Evolutionary conservation across 2,797 vertebrate genomes (phyloP), one percentile per base, ranked within the genome.

Genomic region (Lepus oiostolus): DNA sequence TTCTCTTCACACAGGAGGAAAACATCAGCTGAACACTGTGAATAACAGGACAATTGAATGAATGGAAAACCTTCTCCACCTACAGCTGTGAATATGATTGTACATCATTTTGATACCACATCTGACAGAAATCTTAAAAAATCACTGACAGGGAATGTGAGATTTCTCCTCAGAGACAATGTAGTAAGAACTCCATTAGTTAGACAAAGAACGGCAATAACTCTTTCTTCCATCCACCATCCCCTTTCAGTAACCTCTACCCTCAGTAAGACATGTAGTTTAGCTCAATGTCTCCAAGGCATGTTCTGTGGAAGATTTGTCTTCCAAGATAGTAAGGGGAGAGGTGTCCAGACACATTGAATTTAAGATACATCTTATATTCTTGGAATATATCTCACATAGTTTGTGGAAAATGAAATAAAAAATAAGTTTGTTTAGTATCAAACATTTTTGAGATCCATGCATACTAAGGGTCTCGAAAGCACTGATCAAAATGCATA

Each of bases 91-190:
- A 90, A 62, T 38, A 75, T 1, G 76, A 12, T 16, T 21, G 16
- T 62, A 16, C 11, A 62, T 67, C 5, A 54, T 82, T 94, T 94
- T 82, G 52, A 67, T 93, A 13, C 5, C 8, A 2, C 87, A 24
- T 58, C 14, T 42, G n/a, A 76, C 32, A 84, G 32, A 74, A 91
- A 81, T 92, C 62, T 96, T 92, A 79, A 86, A 95, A 74, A 88
- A 9, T 63, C 58, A 75, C 75, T 93, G 26, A 68, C 4, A 72
- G 24, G 10, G 58, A 88, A 30, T 7, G 38, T 81, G 21, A 3
- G 22, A 63, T 77, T 79, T 92, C 14, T 63, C 77, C 32, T 38
- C 13, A n/a, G 42, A 93, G 54, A 19, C 32, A 86, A 28, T 11
- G 30, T 32, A 47, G 11, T 21, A 76, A 89, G 16, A 94, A 22